phyloP scores from a whole-genome alignment of 2,797 vertebrate genomes.

The Sebastes wilsoni region DNA sequence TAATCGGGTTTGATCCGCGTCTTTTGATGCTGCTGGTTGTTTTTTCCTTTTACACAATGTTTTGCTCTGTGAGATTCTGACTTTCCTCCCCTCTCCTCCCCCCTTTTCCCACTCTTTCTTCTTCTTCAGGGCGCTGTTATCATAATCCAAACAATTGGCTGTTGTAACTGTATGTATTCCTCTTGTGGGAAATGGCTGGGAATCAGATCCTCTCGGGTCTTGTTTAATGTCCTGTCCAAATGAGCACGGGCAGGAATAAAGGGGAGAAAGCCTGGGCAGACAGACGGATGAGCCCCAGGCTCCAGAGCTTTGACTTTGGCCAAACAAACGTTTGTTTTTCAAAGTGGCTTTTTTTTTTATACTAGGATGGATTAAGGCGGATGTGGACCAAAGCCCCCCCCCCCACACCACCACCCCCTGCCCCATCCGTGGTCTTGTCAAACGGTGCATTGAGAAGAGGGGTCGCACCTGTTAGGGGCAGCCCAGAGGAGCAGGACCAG shows the following conservation, averaged over 20 bases:
- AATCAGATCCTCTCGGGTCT: conserved; percentile 71
- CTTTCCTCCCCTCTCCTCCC: background rate
- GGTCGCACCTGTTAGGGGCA: conserved; percentile 78
- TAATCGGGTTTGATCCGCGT: conserved; percentile 62
- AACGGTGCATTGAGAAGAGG: conserved; percentile 77
- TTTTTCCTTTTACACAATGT: conserved; percentile 30
- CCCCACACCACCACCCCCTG: conserved; percentile 35
- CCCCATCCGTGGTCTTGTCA: conserved; percentile 67
- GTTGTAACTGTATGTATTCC: conserved; percentile 64
- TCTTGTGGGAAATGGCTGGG: conserved; percentile 71
- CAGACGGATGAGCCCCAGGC: conserved; percentile 69
- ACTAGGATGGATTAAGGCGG: conserved; percentile 75
- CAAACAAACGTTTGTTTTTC: conserved; percentile 81
- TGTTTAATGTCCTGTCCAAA: conserved; percentile 74
- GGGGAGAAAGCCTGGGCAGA: conserved; percentile 68
- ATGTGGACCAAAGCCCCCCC: conserved; percentile 65
- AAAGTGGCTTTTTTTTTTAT: conserved; percentile 69
- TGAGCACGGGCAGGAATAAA: conserved; percentile 62
- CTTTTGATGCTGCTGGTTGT: conserved; percentile 44
- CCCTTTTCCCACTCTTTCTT: conserved; percentile 30
- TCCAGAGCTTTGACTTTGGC: conserved; percentile 78
- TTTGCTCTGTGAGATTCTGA: conserved; percentile 20
- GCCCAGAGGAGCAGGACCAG: conserved; percentile 68
- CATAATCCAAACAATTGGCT: conserved; percentile 74
- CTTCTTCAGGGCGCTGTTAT: conserved; percentile 50